Evolutionary conservation across 1,140 invertebrate species (phyloP), one percentile per base, ranked within the genome.

Genomic region (Hestina assimilis): DNA sequence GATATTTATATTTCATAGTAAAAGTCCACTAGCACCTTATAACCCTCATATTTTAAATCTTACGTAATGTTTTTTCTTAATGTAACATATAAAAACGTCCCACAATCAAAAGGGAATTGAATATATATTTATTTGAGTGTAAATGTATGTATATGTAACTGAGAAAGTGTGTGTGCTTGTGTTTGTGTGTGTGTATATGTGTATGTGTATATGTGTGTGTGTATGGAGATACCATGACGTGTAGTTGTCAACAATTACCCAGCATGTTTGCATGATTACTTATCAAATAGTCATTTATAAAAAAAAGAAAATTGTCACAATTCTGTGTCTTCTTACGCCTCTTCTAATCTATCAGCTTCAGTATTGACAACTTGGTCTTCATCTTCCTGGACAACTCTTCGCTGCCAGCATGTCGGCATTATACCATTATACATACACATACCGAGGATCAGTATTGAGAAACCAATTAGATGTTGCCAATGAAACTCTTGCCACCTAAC

Each of bases 401-500:
- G 45, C 0, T 15, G 15, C 9, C 54, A 26, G 48, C 64, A 79
- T 0, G 33, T 24, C 1, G 78, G 73, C 7, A 94, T 38, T 0
- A 95, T 78, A 48, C 95, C 92, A 62, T 96, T 95, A 77, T 97
- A 97, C 9, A 92, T 72, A 58, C 91, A 92, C 91, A 95, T 96
- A 46, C 96, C 96, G 45, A 92, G 72, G 21, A 96, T 80, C 3
- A 97, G 82, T 4, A 95, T 71, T 0, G 90, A 20, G 59, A 96
- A 96, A 1, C 95, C 95, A 63, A 95, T 83, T 1, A 95, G 81
- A 81, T 97, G 96, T 38, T 96, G 89, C 71, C 92, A 91, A 79
- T 96, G 93, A 72, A 98, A 96, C 0, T 69, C 59, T 84, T 98
- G 96, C 93, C 95, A 96, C 3, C 89, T 72, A 8, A 97, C 83